A percentile compares a stretch with the other conserved stretches of the same genome.
phyloP scores from a whole-genome alignment of 2,888 invertebrate genomes.

The Arctia plantaginis region DNA sequence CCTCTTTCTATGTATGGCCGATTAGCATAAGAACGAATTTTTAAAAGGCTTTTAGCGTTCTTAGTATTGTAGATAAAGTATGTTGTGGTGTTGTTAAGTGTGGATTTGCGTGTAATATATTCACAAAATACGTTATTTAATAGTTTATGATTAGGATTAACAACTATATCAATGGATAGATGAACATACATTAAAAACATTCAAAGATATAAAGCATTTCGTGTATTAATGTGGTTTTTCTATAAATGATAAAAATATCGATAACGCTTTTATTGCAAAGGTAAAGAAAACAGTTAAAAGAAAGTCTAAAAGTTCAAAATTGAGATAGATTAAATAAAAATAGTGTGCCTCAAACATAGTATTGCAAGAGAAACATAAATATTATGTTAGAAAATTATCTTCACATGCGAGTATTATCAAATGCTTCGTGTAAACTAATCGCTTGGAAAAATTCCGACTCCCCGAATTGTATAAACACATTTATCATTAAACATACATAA shows the following conservation, averaged over 20 bases:
- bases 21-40: not conserved
- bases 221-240: no score
- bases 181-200: not conserved
- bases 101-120: not conserved
- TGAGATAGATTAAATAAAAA: constrained; percentile 35
- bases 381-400: constrained; percentile 48
- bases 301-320: not conserved
- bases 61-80: no score
- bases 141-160: not conserved
- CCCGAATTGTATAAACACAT: constrained; percentile 59
- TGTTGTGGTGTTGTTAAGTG: no score
- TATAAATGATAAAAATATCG: no score
- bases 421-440: constrained; percentile 73
- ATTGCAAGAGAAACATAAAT: constrained; percentile 54
- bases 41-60: not conserved
- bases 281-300: not conserved
- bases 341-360: constrained; percentile 44
- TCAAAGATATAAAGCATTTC: no score
- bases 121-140: not conserved
- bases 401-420: constrained; percentile 63
- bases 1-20: not conserved
- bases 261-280: no score
- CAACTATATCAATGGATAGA: not conserved
- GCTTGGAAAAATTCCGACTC: constrained; percentile 66
- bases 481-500: constrained; percentile 55